These are phyloP conservation scores for Elegia similella DNA, from an alignment of 2,888 invertebrate species.

Conservation along the genomic window DNA sequence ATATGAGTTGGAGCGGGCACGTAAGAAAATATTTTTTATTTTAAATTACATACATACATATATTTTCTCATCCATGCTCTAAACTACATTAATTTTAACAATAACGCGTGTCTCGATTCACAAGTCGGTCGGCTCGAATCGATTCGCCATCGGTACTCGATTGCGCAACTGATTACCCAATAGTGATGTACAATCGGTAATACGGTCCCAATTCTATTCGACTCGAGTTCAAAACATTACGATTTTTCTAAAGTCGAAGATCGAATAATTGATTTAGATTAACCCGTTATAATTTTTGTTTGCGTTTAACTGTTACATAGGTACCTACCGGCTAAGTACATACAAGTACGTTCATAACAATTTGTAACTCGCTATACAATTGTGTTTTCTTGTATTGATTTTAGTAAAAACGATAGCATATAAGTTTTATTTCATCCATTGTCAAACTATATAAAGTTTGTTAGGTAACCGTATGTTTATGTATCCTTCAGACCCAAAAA, in stretches of 20 bases:
- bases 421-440: no score
- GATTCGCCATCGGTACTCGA: constrained; percentile 17
- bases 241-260: constrained; percentile 19
- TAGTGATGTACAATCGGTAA: constrained; percentile 18
- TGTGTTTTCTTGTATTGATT: no score
- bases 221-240: constrained; percentile 5
- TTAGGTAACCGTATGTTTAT: no score
- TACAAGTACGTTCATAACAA: no score
- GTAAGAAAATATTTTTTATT: no score
- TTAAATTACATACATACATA: background rate
- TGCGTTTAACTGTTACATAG: background rate
- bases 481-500: no score
- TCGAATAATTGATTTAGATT: constrained; percentile 13
- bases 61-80: background rate
- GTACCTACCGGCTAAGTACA: no score
- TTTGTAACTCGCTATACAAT: no score
- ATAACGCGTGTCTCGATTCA: constrained; percentile 17
- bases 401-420: no score
- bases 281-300: background rate
- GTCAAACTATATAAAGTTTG: no score
- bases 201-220: constrained; percentile 13
- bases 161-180: constrained; percentile 19
- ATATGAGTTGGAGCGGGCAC: no score
- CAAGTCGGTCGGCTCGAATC: constrained; percentile 21
- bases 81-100: constrained; percentile 10